These are phyloP conservation scores for Cryptotis parvus DNA, from an alignment of 2,113 vertebrate species.

Conservation along the genomic window DNA sequence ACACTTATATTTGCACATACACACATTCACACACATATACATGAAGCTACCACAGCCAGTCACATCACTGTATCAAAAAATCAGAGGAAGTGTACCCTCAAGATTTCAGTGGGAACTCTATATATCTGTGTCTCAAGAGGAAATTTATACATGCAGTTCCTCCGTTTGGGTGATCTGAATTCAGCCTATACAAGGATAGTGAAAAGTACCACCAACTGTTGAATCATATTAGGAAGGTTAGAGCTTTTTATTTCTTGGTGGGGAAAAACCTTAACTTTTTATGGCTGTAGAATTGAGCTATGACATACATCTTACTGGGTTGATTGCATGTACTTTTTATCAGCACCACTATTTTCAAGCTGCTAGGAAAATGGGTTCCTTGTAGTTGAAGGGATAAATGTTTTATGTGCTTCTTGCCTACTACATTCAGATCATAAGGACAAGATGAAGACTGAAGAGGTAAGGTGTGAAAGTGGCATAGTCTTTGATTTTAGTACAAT, in stretches of 20 bases:
- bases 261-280: background rate
- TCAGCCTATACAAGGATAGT: accelerated
- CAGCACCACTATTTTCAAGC: background rate
- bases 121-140: accelerated
- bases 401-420: too few species aligned
- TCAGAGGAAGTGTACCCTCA: background rate
- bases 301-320: background rate
- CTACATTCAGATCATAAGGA: too few species aligned
- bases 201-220: accelerated
- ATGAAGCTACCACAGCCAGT: background rate
- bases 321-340: background rate
- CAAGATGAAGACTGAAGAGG: background rate
- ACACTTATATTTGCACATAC: background rate
- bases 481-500: background rate
- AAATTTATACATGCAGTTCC: accelerated
- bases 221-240: background rate
- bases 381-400: background rate
- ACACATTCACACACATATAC: background rate
- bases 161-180: background rate
- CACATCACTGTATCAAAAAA: background rate
- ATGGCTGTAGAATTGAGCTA: background rate
- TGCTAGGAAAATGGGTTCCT: background rate
- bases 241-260: background rate
- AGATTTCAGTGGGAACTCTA: accelerated
- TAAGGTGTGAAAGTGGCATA: accelerated